phyloP scores from a whole-genome alignment of 2,888 invertebrate species.

The Philhelius pedissequus region DNA sequence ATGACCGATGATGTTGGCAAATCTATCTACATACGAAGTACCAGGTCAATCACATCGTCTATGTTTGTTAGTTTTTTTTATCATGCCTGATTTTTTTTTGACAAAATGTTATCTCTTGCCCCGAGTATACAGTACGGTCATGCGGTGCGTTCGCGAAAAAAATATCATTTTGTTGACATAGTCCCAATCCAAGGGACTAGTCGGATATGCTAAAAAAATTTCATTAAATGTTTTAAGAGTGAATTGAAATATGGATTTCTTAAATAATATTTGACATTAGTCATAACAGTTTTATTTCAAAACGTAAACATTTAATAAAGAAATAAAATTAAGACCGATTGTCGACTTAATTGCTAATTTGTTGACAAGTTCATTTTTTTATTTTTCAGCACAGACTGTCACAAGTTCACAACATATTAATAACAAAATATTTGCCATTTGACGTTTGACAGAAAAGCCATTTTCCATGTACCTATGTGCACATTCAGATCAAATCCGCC shows the following conservation, averaged over 20 bases:
- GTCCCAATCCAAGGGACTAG: not conserved
- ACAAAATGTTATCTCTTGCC: not conserved
- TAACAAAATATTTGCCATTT: no score
- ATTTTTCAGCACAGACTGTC: no score
- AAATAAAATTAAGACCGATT: no score
- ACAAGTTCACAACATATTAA: no score
- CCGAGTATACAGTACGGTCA: not conserved
- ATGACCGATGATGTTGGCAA: slow-evolving; percentile 22
- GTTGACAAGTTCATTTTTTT: no score
- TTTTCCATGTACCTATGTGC: no score
- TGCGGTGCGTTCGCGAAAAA: not conserved
- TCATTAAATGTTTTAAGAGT: no score
- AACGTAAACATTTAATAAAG: no score
- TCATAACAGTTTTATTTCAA: not conserved
- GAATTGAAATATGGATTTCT: not conserved
- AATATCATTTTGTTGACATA: not conserved
- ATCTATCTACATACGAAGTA: slow-evolving; percentile 6
- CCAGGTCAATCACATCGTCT: slow-evolving; percentile 61
- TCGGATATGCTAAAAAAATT: not conserved
- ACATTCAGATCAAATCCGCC: no score
- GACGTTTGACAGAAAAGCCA: no score
- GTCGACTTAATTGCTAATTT: no score
- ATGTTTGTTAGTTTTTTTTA: slow-evolving; percentile 50
- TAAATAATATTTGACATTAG: not conserved
- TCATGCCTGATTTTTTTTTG: slow-evolving; percentile 1